These are phyloP conservation scores for Brachionus asplanchnoidis DNA, from an alignment of 1,140 invertebrate genomes.

Conservation along the genomic window DNA sequence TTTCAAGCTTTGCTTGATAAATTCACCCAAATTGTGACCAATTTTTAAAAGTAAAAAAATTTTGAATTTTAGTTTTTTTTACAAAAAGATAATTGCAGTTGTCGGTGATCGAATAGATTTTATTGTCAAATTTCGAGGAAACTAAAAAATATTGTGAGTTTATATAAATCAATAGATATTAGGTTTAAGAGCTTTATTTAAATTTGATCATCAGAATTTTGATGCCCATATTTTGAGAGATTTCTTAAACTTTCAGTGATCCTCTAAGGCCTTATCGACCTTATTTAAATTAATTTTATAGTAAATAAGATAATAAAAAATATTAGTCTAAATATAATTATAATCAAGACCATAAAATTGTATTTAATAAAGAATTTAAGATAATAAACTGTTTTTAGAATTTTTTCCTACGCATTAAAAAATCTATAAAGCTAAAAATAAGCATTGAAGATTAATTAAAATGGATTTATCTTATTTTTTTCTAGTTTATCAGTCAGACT, in stretches of 20 bases:
- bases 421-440: background rate
- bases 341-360: background rate
- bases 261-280: too few relatives aligned
- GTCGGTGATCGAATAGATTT: too few relatives aligned
- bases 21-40: background rate
- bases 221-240: too few relatives aligned
- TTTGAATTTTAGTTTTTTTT: background rate
- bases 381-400: background rate
- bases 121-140: too few relatives aligned
- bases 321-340: background rate
- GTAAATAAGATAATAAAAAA: background rate
- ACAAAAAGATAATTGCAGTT: background rate
- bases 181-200: too few relatives aligned
- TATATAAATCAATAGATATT: too few relatives aligned
- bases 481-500: too few relatives aligned
- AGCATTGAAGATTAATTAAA: background rate
- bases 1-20: background rate
- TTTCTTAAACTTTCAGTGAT: too few relatives aligned
- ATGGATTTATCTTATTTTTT: background rate
- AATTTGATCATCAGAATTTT: too few relatives aligned
- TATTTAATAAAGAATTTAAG: background rate
- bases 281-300: too few relatives aligned
- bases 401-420: background rate
- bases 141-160: too few relatives aligned
- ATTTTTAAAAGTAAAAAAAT: background rate